Base-by-base conservation (phyloP, 2,888 invertebrate genomes). In the Philonicus albiceps region DNA sequence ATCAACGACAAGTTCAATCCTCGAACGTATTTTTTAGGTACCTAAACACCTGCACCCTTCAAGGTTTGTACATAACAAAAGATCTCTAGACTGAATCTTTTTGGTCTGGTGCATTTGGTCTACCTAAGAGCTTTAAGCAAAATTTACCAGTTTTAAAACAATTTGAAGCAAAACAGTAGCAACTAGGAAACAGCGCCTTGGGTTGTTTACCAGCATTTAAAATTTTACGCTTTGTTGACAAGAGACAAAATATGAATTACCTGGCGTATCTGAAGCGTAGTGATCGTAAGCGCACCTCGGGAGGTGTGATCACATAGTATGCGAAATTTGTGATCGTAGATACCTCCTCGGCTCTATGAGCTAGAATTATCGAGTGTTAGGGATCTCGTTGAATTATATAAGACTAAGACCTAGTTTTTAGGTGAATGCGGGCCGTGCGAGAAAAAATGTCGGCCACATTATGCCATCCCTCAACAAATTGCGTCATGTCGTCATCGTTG, bases 171-270 rank as follows among this genome's bases (percentile, higher is more conserved):
- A 22, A 64, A 64, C 64, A 64, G 64, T 27, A 64, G 64, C 64
- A 64, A 64, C 8, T 27, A 64, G 22, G 2, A 64, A 27, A 64
- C 3, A 27, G 3, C 27, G 64, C 27, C 7, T 64, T 64, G 11
- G 27, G 64, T 7, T 19, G 19, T 19, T 75, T 37, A 37, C 75
- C 1, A 34, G 27, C 74, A 37, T 74, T 78, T 49, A 49, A 49
- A 49, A 78, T 78, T 78, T 78, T 78, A 34, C 78, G 49, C 40
- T 43, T 78, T 78, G 78, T 78, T 78, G 78, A 78, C 78, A 78
- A 78, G 27, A 78, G 40, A 78, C 78, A 78, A 43, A 78, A 78
- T 43, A 40, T 27, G 49, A 30, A 78, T 43, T 43, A 27, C 49
- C 13, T 49, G 49, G 27, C 11, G 22, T 49, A 78, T 75, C 22